Percentiles rank a stretch among this genome's conserved stretches.
Conservation (phyloP, 37 sponge, comb jelly and placozoan species). For the Beroe forskalii region DNA sequence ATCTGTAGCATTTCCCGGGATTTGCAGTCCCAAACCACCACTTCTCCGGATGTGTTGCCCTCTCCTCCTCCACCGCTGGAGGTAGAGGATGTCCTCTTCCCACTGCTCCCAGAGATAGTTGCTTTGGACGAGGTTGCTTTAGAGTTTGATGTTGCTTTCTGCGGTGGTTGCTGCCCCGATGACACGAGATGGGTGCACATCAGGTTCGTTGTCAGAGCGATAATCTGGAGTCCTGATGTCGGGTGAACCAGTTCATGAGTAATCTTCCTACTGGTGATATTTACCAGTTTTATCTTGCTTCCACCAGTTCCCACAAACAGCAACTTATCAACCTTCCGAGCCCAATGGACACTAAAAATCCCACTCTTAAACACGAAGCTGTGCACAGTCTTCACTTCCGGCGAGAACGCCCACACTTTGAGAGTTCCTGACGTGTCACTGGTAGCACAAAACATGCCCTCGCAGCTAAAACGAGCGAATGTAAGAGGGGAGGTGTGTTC, state of each 20-base stretch:
- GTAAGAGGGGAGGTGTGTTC: conserved; percentile 38
- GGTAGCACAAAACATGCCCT: conserved; percentile 60
- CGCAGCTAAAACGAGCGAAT: conserved; percentile 21
- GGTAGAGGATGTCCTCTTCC: not conserved
- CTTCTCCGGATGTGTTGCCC: not conserved
- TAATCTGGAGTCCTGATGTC: not conserved
- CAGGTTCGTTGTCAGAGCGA: conserved; percentile 5
- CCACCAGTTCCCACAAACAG: conserved; percentile 29
- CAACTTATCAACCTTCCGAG: conserved; percentile 4
- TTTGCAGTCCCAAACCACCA: conserved; percentile 54
- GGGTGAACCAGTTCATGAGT: conserved; percentile 30
- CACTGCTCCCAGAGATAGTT: not conserved
- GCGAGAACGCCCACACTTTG: conserved; percentile 59
- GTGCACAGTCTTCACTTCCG: conserved; percentile 29
- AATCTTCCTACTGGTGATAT: conserved; percentile 31
- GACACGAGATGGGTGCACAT: conserved; percentile 18
- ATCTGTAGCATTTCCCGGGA: not conserved
- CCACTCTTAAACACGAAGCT: conserved; percentile 36
- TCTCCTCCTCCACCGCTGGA: not conserved
- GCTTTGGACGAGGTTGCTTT: not conserved
- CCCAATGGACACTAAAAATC: not conserved
- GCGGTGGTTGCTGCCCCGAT: not conserved
- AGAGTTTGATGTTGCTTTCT: not conserved
- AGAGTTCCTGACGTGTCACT: not conserved
- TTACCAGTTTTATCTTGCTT: conserved; percentile 6